Evolutionary conservation across 2,797 vertebrate genomes (phyloP).

Genomic region (Serranus cabrilla): DNA sequence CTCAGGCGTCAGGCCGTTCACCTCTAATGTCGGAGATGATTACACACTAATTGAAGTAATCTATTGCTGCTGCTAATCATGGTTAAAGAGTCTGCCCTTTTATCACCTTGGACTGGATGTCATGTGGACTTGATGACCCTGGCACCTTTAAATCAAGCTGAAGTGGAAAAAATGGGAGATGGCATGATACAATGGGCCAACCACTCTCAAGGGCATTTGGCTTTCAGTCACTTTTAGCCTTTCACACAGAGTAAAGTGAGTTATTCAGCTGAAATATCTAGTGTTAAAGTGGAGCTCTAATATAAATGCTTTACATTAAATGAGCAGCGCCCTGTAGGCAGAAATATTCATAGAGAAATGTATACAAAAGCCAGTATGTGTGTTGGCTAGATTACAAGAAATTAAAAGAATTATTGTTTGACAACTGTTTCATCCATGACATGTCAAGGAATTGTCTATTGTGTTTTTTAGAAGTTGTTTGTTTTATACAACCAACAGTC

Average conservation of each 20-base stretch:
- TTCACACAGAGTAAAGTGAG: slow-evolving; percentile 19
- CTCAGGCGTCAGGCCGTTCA: slow-evolving; percentile 76
- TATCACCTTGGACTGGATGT: slow-evolving; percentile 69
- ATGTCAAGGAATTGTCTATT: background rate
- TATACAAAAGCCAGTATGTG: background rate
- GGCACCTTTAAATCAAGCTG: slow-evolving; percentile 72
- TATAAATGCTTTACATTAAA: slow-evolving; percentile 18
- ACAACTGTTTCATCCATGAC: background rate
- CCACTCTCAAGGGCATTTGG: slow-evolving; percentile 60
- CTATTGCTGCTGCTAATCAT: slow-evolving; percentile 74
- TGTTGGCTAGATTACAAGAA: background rate
- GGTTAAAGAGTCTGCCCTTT: slow-evolving; percentile 67
- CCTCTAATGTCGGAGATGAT: slow-evolving; percentile 82
- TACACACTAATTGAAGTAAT: slow-evolving; percentile 80
- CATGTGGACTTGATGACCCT: slow-evolving; percentile 55
- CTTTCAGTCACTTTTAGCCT: slow-evolving; percentile 48
- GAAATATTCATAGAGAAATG: background rate
- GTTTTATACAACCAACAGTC: background rate
- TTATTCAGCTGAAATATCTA: slow-evolving; percentile 37
- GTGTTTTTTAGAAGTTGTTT: background rate
- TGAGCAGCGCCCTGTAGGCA: background rate
- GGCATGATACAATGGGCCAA: slow-evolving; percentile 46
- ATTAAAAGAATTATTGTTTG: background rate
- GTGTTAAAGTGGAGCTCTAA: slow-evolving; percentile 13
- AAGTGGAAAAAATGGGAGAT: slow-evolving; percentile 35